phyloP scores from a whole-genome alignment of 2,888 invertebrate species.

The Drosophila neutralis region DNA sequence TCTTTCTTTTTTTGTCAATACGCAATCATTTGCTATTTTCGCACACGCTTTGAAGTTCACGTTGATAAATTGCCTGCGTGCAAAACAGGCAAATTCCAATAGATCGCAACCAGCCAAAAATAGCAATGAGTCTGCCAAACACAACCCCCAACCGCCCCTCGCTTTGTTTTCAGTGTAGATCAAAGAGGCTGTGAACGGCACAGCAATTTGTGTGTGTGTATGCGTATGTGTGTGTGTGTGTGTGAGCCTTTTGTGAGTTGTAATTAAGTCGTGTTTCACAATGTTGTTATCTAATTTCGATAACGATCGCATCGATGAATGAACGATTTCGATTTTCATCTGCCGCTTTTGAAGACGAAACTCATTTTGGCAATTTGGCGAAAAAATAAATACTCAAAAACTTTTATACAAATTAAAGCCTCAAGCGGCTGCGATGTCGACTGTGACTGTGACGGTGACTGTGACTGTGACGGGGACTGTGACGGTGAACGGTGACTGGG shows the following conservation, averaged over 20 bases:
- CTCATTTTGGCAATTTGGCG: slow-evolving; percentile 28
- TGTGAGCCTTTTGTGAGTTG: slow-evolving; percentile 28
- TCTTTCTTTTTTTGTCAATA: slow-evolving; percentile 20
- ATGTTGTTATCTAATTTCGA: slow-evolving; percentile 77
- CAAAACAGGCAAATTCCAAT: slow-evolving; percentile 49
- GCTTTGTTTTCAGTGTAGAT: slow-evolving; percentile 33
- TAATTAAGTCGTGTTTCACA: slow-evolving; percentile 85
- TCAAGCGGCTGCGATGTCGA: slow-evolving; percentile 26
- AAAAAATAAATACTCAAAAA: slow-evolving; percentile 13
- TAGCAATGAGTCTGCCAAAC: slow-evolving; percentile 37
- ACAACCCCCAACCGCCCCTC: neutral
- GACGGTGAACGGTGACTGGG: slow-evolving; percentile 2
- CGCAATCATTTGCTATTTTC: slow-evolving; percentile 54
- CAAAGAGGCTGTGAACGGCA: slow-evolving; percentile 44
- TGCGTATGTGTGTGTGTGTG: slow-evolving; percentile 1
- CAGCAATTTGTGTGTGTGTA: slow-evolving; percentile 12
- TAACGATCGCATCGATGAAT: slow-evolving; percentile 47
- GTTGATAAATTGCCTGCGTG: slow-evolving; percentile 46
- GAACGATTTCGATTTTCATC: slow-evolving; percentile 49
- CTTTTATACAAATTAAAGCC: slow-evolving; percentile 69
- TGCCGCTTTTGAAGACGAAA: slow-evolving; percentile 35
- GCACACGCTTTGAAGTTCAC: slow-evolving; percentile 62
- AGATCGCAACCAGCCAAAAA: slow-evolving; percentile 52
- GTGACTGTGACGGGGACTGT: neutral
- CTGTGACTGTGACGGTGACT: slow-evolving; percentile 3